These are phyloP conservation scores for Podarcis siculus DNA, from an alignment of 2,797 vertebrate genomes.

Conservation along the genomic window DNA sequence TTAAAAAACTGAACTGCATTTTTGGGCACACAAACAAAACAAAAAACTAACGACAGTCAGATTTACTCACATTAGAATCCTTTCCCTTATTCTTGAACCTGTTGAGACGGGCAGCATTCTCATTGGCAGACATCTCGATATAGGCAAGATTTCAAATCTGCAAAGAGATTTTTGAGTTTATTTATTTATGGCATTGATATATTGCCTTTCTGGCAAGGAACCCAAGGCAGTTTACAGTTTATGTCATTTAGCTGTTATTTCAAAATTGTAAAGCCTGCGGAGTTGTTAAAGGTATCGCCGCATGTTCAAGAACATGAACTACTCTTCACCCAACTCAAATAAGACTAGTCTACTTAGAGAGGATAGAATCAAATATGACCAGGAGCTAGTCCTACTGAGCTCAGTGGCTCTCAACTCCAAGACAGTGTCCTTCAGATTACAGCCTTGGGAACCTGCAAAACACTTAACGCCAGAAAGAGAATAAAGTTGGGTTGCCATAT, in stretches of 20 bases:
- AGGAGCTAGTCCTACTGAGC: background rate
- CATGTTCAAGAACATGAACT: background rate
- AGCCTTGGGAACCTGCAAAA: background rate
- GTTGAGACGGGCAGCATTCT: conserved; percentile 85
- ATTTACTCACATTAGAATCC: conserved; percentile 87
- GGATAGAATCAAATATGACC: background rate
- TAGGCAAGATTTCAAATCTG: background rate
- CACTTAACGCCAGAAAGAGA: background rate
- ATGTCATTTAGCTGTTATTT: no score
- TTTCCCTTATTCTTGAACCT: conserved; percentile 98
- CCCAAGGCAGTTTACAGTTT: no score
- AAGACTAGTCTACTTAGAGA: no score
- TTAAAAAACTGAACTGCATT: background rate
- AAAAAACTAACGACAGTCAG: background rate
- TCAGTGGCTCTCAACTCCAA: background rate
- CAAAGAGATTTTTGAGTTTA: background rate
- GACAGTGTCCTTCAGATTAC: background rate
- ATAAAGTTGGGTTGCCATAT: no score
- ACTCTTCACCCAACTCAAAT: background rate
- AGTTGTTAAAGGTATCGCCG: background rate
- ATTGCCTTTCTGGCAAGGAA: no score
- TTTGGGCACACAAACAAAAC: background rate
- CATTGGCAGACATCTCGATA: conserved; percentile 84
- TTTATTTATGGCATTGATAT: no score
- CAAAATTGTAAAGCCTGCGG: no score